These are phyloP conservation scores for Montipora sp. DNA, from an alignment of 64 coral and sea anemone species.

Conservation along the genomic window DNA sequence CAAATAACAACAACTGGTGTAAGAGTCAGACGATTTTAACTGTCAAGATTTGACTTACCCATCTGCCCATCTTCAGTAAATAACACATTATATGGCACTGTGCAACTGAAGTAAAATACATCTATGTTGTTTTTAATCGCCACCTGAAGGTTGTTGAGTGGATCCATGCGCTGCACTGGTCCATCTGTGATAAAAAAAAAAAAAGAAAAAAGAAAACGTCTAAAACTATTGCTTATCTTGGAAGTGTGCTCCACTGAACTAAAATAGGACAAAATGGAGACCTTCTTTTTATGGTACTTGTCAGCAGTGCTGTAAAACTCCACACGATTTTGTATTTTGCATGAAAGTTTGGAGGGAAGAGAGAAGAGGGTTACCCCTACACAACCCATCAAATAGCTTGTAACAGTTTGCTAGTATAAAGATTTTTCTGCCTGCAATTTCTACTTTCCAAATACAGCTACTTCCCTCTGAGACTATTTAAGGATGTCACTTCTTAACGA, in stretches of 20 bases:
- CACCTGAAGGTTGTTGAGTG: conserved; percentile 78
- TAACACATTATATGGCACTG: conserved; percentile 72
- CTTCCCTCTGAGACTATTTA: too few relatives aligned
- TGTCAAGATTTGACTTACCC: conserved; percentile 50
- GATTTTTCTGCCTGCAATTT: too few relatives aligned
- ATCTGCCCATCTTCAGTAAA: conserved; percentile 81
- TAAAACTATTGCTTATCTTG: neutral
- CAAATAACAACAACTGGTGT: too few relatives aligned
- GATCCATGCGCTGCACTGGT: conserved; percentile 88
- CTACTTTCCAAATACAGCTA: too few relatives aligned
- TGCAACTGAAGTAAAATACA: conserved; percentile 89
- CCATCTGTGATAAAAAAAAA: conserved; percentile 20
- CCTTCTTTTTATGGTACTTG: too few relatives aligned
- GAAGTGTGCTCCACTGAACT: too few relatives aligned
- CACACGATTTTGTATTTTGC: too few relatives aligned
- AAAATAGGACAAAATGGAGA: too few relatives aligned
- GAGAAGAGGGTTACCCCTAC: too few relatives aligned
- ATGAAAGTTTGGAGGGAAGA: too few relatives aligned
- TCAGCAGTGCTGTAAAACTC: too few relatives aligned
- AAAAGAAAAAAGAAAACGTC: neutral
- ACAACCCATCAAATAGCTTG: neutral
- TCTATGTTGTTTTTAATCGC: conserved; percentile 86
- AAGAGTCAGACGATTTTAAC: neutral
- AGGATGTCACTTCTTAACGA: too few relatives aligned
- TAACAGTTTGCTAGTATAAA: neutral